Percentiles rank a stretch among this genome's conserved stretches.
phyloP scores from a whole-genome alignment of 2,797 vertebrate genomes.

The Pampus argenteus region DNA sequence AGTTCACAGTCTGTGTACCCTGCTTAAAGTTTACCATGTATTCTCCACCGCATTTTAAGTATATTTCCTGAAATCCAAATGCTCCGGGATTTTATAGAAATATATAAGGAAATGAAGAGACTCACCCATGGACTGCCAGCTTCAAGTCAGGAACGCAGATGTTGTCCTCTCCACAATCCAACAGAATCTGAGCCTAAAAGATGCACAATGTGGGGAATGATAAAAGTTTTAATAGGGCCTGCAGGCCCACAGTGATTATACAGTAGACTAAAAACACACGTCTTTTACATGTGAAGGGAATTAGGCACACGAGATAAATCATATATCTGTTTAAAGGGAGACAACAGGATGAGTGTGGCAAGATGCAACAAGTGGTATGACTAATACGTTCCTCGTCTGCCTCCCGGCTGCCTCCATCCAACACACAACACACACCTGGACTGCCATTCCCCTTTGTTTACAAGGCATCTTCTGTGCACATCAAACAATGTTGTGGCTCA shows the following conservation, averaged over 20 bases:
- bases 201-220: conserved; percentile 30
- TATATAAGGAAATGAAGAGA: conserved; percentile 46
- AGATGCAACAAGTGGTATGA: conserved; percentile 70
- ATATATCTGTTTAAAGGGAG: conserved; percentile 28
- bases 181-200: conserved; percentile 90
- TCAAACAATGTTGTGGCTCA: conserved; percentile 42
- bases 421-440: conserved; percentile 64
- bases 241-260: not conserved
- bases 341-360: conserved; percentile 57
- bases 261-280: conserved; percentile 15
- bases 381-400: conserved; percentile 64
- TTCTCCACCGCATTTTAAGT: conserved; percentile 14
- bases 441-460: conserved; percentile 45
- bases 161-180: conserved; percentile 96
- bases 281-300: conserved; percentile 28
- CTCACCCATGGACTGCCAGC: conserved; percentile 90
- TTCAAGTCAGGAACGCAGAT: conserved; percentile 95
- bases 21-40: conserved; percentile 21
- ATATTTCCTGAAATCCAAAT: conserved; percentile 34
- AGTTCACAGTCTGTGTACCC: conserved; percentile 56
- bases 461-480: conserved; percentile 46
- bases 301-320: conserved; percentile 50
- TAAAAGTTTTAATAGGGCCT: conserved; percentile 23
- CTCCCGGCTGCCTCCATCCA: conserved; percentile 26
- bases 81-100: conserved; percentile 14